phyloP scores from a whole-genome alignment of 2,888 invertebrate genomes.

The Pinctada fucata region DNA sequence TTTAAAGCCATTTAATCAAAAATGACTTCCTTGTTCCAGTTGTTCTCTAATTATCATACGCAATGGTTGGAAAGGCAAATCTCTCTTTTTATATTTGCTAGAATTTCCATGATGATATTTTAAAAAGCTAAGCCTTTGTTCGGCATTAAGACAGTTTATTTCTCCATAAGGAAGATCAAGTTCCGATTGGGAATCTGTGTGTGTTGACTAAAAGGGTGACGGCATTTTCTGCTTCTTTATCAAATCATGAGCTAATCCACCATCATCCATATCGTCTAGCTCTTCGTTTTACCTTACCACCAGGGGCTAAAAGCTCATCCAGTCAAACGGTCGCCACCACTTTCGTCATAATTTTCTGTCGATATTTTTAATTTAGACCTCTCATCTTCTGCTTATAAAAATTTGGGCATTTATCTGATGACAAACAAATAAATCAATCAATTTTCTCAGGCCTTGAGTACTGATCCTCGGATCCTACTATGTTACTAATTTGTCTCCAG shows the following conservation, averaged over 20 bases:
- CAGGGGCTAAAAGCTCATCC: background rate
- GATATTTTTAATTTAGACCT: background rate
- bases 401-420: background rate
- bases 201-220: too few relatives aligned
- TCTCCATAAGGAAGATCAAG: constrained; percentile 41
- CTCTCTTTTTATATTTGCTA: constrained; percentile 10
- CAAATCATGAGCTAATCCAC: background rate
- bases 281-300: background rate
- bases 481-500: constrained; percentile 5
- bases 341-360: background rate
- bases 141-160: constrained; percentile 30
- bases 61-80: constrained; percentile 23
- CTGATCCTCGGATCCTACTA: background rate
- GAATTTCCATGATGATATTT: constrained; percentile 35
- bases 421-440: background rate
- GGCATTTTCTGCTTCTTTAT: background rate
- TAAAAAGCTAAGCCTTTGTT: constrained; percentile 40
- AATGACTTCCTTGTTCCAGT: constrained; percentile 44
- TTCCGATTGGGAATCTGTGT: too few relatives aligned
- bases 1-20: constrained; percentile 43
- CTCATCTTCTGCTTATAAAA: background rate
- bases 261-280: background rate
- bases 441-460: background rate
- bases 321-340: background rate
- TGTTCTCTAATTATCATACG: constrained; percentile 40